Evolutionary conservation across 1,140 invertebrate genomes (phyloP).

Genomic region (Polyergus mexicanus): DNA sequence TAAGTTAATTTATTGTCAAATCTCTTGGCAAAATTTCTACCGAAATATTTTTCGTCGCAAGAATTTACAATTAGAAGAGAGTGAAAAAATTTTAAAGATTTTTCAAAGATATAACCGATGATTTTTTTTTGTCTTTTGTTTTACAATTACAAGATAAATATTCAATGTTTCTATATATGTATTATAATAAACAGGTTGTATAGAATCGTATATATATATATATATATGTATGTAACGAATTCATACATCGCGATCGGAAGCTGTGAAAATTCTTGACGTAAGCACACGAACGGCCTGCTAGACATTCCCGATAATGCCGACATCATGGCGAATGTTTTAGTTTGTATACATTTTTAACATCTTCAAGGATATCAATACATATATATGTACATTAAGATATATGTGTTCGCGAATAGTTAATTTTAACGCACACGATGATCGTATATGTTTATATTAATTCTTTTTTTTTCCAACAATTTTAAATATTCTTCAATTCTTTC

Average conservation of each 20-base stretch:
- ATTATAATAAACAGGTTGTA: background rate
- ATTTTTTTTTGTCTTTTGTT: background rate
- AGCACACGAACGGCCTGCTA: background rate
- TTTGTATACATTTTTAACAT: background rate
- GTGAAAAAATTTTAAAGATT: background rate
- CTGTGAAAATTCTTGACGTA: background rate
- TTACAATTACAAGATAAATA: background rate
- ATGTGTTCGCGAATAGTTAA: too few species aligned
- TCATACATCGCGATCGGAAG: constrained; percentile 7
- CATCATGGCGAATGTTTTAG: constrained; percentile 39
- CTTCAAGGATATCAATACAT: too few species aligned
- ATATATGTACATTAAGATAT: too few species aligned
- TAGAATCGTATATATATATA: background rate
- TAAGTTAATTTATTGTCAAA: background rate
- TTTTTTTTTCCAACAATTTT: too few species aligned
- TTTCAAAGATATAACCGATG: background rate
- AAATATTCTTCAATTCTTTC: too few species aligned
- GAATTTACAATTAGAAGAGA: background rate
- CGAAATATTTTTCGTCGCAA: background rate
- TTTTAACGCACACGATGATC: too few species aligned
- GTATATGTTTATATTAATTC: too few species aligned
- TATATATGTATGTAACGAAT: background rate
- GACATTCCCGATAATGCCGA: constrained; percentile 4
- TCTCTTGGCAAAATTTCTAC: background rate
- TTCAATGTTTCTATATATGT: background rate